Evolutionary conservation across 2,113 vertebrate species (phyloP).

Genomic region (Atlantisia rogersi): DNA sequence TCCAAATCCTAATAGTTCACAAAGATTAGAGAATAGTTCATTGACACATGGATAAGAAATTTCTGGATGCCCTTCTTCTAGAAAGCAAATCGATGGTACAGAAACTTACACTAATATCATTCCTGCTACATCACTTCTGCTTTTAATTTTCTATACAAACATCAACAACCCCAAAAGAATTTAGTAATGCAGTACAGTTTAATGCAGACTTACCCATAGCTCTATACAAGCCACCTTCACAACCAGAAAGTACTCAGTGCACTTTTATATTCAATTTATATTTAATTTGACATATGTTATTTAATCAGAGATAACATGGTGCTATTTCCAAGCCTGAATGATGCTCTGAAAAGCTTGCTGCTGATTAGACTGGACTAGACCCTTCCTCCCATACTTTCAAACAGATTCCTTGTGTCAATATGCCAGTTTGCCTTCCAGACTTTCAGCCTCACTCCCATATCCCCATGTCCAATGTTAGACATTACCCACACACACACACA

Average conservation of each 20-base stretch:
- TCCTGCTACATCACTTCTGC: neutral
- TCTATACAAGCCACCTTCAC: neutral
- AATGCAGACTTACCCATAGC: neutral
- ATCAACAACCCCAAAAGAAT: neutral
- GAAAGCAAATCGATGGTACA: neutral
- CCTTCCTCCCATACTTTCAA: neutral
- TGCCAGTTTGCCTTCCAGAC: neutral
- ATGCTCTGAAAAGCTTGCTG: neutral
- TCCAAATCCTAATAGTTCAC: neutral
- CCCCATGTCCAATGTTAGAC: neutral
- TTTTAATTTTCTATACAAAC: neutral
- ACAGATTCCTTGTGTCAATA: neutral
- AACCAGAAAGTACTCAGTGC: neutral
- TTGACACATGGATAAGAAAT: conserved; percentile 11
- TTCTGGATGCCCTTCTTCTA: neutral
- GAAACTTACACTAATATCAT: neutral
- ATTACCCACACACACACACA: neutral
- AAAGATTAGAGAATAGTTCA: conserved; percentile 35
- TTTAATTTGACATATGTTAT: neutral
- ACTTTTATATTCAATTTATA: neutral
- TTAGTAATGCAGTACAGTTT: neutral
- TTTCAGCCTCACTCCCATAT: neutral
- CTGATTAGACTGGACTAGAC: neutral
- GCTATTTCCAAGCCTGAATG: neutral
- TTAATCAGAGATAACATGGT: neutral